Conservation (phyloP, 2,113 vertebrate genomes). For the Scytalopus superciliaris region DNA sequence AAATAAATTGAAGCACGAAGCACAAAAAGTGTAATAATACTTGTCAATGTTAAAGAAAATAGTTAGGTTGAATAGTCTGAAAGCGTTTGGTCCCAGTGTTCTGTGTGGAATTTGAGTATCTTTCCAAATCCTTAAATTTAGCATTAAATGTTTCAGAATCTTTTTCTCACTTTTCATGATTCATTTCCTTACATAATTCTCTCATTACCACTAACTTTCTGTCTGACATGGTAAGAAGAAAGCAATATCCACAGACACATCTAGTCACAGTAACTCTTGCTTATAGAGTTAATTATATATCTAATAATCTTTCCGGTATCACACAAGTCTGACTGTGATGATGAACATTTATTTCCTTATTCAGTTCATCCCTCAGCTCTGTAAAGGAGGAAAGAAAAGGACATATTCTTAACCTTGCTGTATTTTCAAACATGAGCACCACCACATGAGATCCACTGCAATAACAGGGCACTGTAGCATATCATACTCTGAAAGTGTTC, state of each 20-base stretch:
- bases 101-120: neutral
- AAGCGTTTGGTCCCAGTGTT: neutral
- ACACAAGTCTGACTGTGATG: neutral
- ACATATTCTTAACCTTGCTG: neutral
- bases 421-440: constrained; percentile 17
- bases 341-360: neutral
- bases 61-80: neutral
- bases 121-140: constrained; percentile 31
- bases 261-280: neutral
- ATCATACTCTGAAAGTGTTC: neutral
- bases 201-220: neutral
- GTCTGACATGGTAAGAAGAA: neutral
- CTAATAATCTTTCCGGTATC: neutral
- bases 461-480: neutral
- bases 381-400: neutral
- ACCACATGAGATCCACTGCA: neutral
- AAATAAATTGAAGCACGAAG: constrained; percentile 22
- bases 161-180: constrained; percentile 24
- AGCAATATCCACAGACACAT: neutral
- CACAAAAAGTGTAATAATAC: neutral
- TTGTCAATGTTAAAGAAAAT: constrained; percentile 19
- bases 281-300: neutral
- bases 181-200: constrained; percentile 42
- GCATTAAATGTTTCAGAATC: constrained; percentile 11
- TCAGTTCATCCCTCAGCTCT: neutral